Base-by-base conservation (phyloP, 1,140 invertebrate genomes). In the Caligus rogercresseyi region DNA sequence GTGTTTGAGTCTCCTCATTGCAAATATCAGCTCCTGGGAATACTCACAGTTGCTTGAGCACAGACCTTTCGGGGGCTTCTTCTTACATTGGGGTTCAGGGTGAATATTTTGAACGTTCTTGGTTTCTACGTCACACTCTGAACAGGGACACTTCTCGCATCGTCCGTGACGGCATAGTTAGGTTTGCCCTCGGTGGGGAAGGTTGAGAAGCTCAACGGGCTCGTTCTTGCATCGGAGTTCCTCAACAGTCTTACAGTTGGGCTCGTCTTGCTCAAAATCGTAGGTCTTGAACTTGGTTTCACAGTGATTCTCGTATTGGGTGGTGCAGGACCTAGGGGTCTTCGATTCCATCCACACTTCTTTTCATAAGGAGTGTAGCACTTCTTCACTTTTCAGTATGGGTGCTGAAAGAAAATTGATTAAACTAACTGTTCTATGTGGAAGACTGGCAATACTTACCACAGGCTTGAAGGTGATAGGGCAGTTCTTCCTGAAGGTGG, bases 401-500 rank as follows among this genome's bases (percentile, higher is more conserved):
- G 31, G 31, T 7, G 31, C 31, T 43, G 31, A 43, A 43, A 43
- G 31, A n/a, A 11, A n/a, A 11, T 43, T 43, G 7, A n/a, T 11
- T 43, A 11, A 43, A 11, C n/a, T 11, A 11, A 11, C n/a, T 43
- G 7, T 43, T 11, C 31, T n/a, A 43, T 43, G 7, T 43, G n/a
- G 7, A 43, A 43, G 7, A 43, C n/a, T 43, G 7, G n/a, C 7
- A 43, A 43, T 43, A 19, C 55, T 25, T 57, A 57, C 55, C 13
- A 21, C 25, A 21, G 55, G 55, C 16, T 57, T 57, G 55, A 19
- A 57, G 16, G 16, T 21, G 18, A 57, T 57, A 11, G 21, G 55
- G 16, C 55, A 57, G 20, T 57, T 57, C 20, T 57, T 57, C 55
- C 25, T 57, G 55, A 57, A 57, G 20, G 16, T 57, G 55, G 55